Conservation (phyloP, 2,797 vertebrate genomes). For the Chelonia mydas region DNA sequence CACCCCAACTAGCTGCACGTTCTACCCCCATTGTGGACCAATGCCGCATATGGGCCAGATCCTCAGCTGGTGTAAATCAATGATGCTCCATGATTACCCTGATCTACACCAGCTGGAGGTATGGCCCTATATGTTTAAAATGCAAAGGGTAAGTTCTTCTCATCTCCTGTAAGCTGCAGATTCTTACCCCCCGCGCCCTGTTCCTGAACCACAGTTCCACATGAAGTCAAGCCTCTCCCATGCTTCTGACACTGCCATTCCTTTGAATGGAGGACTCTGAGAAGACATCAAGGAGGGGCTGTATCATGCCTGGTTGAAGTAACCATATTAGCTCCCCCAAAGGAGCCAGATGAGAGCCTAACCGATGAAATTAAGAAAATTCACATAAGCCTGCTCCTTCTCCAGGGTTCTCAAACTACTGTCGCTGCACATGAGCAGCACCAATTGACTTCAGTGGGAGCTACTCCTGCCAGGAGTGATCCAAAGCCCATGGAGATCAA, state of each 20-base stretch:
- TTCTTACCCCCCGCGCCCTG: accelerated
- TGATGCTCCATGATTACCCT: background rate
- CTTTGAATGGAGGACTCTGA: background rate
- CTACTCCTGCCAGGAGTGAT: background rate
- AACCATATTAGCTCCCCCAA: accelerated
- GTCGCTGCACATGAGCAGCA: background rate
- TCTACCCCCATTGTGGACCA: background rate
- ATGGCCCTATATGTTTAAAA: background rate
- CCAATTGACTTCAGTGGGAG: background rate
- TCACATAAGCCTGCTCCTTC: background rate
- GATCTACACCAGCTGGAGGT: background rate
- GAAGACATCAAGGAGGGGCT: background rate
- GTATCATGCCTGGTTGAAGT: background rate
- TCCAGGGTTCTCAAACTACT: background rate
- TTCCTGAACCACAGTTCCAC: background rate
- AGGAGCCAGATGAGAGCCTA: background rate
- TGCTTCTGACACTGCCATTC: background rate
- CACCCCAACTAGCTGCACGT: background rate
- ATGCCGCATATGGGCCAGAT: background rate
- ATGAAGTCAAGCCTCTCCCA: background rate
- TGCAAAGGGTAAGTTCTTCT: background rate
- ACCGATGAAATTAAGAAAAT: accelerated
- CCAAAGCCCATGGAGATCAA: background rate
- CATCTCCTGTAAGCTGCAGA: background rate
- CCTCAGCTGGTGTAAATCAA: background rate